A percentile compares a stretch with the other conserved stretches of the same genome.
Evolutionary conservation across 2,797 vertebrate species (phyloP).

Genomic region (Apodemus agrarius): DNA sequence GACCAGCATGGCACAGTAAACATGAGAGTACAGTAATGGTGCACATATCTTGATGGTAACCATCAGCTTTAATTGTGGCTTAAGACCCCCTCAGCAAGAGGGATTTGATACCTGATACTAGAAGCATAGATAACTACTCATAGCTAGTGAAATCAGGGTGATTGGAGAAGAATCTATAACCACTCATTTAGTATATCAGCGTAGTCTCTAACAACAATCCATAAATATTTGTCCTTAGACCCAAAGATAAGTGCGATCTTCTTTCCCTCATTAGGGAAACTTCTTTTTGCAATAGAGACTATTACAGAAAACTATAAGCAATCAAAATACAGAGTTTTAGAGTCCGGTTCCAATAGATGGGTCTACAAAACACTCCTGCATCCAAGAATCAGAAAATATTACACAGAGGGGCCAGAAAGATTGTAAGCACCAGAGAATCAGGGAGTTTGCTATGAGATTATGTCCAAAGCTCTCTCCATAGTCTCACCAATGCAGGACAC

Average conservation of each 20-base stretch:
- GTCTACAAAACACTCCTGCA: not conserved
- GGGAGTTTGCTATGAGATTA: not conserved
- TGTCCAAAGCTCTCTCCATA: not conserved
- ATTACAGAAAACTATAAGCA: not conserved
- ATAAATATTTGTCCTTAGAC: too few species aligned
- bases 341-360: not conserved
- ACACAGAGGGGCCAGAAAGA: not conserved
- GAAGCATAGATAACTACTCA: not conserved
- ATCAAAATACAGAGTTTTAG: not conserved
- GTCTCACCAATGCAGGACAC: not conserved
- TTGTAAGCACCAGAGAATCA: not conserved
- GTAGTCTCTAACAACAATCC: not conserved
- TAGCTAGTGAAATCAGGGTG: not conserved
- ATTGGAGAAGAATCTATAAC: not conserved
- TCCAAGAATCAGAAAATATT: not conserved
- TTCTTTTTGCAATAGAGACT: not conserved
- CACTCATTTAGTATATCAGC: not conserved
- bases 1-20: not conserved
- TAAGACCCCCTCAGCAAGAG: not conserved
- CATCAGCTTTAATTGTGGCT: not conserved
- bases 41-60: not conserved
- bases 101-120: not conserved
- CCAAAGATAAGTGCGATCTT: not conserved
- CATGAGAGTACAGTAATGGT: not conserved
- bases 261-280: too few species aligned